A percentile compares a stretch with the other conserved stretches of the same genome.
These are phyloP conservation scores for Mus spicilegus DNA, from an alignment of 2,113 vertebrate genomes.

Conservation along the genomic window DNA sequence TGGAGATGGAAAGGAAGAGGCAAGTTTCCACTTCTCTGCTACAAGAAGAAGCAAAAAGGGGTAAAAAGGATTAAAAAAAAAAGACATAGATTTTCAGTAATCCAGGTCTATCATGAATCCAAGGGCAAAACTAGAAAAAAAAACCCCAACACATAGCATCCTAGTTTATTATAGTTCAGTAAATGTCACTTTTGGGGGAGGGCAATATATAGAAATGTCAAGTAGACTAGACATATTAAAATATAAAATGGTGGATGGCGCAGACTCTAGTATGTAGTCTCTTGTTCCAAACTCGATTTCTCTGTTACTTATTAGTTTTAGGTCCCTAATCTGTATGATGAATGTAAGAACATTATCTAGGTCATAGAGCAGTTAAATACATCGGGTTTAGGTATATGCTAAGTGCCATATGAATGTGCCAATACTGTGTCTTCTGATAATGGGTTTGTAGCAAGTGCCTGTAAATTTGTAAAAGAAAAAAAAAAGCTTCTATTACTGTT, in stretches of 20 bases:
- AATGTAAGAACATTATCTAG: neutral
- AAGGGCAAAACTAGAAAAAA: neutral
- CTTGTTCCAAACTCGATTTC: neutral
- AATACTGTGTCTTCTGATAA: neutral
- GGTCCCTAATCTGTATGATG: neutral
- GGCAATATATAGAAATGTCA: constrained; percentile 21
- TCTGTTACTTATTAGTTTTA: constrained; percentile 5
- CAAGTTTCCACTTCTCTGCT: constrained; percentile 69
- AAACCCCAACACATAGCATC: neutral
- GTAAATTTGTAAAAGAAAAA: neutral
- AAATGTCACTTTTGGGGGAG: neutral
- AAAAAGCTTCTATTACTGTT: neutral
- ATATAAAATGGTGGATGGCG: neutral
- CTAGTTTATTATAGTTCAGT: constrained; percentile 29
- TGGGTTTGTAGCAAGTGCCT: neutral
- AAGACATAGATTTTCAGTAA: neutral
- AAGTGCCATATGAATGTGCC: neutral
- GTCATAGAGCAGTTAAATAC: neutral
- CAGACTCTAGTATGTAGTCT: neutral
- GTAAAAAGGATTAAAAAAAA: neutral
- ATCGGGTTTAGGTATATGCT: neutral
- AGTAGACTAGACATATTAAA: neutral
- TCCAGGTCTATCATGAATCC: neutral
- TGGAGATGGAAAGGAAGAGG: constrained; percentile 56
- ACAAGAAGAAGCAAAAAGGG: neutral